These are phyloP conservation scores for Drosophila seguyi DNA, from an alignment of 1,140 invertebrate genomes.

Conservation along the genomic window DNA sequence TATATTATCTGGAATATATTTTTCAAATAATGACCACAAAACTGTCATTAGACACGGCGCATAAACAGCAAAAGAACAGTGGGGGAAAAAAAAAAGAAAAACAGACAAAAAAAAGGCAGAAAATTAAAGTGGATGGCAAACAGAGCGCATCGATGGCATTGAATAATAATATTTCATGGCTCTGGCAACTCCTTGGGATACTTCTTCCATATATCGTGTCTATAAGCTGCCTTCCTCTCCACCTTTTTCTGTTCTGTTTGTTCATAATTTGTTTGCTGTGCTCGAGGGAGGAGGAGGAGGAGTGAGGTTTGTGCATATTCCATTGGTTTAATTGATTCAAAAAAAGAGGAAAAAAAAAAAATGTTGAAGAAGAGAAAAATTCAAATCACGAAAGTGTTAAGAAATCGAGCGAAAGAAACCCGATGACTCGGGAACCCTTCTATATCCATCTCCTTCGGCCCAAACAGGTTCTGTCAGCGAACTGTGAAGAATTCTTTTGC, in stretches of 20 bases:
- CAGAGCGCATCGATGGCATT: constrained; percentile 61
- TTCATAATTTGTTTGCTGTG: constrained; percentile 50
- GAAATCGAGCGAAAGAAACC: constrained; percentile 50
- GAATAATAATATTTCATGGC: constrained; percentile 49
- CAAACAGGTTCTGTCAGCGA: constrained; percentile 79
- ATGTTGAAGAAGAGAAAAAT: constrained; percentile 31
- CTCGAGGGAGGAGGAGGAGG: neutral
- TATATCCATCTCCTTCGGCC: neutral
- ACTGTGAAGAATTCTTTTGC: constrained; percentile 75
- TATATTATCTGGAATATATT: constrained; percentile 51
- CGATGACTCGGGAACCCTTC: constrained; percentile 16
- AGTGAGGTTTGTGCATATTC: constrained; percentile 38
- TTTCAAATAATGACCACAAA: constrained; percentile 79
- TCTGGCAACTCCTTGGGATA: constrained; percentile 30
- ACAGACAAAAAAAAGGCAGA: constrained; percentile 9
- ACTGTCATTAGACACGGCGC: constrained; percentile 80
- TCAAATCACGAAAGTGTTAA: constrained; percentile 81
- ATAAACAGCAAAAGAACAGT: constrained; percentile 53
- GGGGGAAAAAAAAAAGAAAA: neutral
- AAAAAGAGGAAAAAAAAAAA: constrained; percentile 8
- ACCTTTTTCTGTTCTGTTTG: constrained; percentile 44
- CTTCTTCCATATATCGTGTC: neutral
- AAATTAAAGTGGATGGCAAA: constrained; percentile 58
- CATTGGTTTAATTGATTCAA: constrained; percentile 75
- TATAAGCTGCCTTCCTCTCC: neutral